Conservation (phyloP, 1,140 invertebrate species). For the Apis florea region DNA sequence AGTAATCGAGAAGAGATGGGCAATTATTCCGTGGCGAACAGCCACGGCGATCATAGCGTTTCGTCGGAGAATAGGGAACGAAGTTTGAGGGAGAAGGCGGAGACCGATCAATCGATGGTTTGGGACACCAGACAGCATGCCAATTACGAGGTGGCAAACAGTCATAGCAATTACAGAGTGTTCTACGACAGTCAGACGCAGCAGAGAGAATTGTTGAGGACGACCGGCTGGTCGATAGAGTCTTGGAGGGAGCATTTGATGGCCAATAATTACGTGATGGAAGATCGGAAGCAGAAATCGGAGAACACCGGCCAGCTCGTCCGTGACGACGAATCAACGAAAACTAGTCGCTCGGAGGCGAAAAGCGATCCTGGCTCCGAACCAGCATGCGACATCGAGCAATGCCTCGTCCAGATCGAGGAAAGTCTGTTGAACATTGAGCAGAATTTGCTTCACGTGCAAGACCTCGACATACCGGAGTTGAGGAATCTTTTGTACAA, state of each 20-base stretch:
- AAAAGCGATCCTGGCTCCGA: constrained; percentile 4
- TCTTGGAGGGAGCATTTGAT: constrained; percentile 27
- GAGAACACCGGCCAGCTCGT: neutral
- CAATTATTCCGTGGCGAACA: constrained; percentile 61
- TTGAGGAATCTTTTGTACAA: constrained; percentile 69
- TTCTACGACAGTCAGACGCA: constrained; percentile 66
- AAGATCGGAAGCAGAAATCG: constrained; percentile 1
- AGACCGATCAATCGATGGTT: constrained; percentile 39
- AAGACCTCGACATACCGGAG: constrained; percentile 71
- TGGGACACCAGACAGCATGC: constrained; percentile 32
- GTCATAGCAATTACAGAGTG: constrained; percentile 69
- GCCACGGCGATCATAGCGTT: constrained; percentile 62
- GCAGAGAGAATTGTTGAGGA: constrained; percentile 20
- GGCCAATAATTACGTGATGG: neutral
- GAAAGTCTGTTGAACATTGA: constrained; percentile 73
- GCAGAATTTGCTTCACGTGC: constrained; percentile 71
- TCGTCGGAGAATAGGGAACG: constrained; percentile 47
- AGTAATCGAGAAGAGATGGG: neutral
- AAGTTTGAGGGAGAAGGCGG: constrained; percentile 26
- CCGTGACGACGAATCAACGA: neutral
- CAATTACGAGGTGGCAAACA: constrained; percentile 70
- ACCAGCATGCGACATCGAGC: constrained; percentile 68
- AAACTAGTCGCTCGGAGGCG: neutral
- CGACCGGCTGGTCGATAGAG: constrained; percentile 27
- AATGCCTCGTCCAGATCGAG: constrained; percentile 72